Base-by-base conservation (phyloP, 2,888 invertebrate genomes). In the Hecatera dysodea region DNA sequence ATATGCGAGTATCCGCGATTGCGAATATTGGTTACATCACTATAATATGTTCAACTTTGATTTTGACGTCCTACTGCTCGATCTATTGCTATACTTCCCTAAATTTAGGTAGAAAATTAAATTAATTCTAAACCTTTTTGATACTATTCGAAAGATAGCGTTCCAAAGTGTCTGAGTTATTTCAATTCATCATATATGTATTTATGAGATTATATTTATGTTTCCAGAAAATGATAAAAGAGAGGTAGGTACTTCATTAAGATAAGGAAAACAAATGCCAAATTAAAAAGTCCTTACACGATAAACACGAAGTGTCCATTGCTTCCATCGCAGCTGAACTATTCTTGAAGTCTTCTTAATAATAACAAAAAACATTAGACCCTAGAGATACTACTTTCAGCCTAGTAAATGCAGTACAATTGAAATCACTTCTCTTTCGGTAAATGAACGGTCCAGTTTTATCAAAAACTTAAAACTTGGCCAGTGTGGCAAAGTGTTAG, bases 381-480 rank as follows among this genome's bases (percentile, higher is more conserved):
- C 29, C 33, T 11, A 27, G 42, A 67, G 68, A 72, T 8, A 62
- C 64, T 65, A 71, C 63, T 55, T 52, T 27, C 17, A 75, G 77
- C 27, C 50, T 72, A 75, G 65, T 67, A 75, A 73, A 65, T 59
- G 71, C 72, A 57, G 71, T 75, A 75, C n/a, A n/a, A n/a, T n/a
- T n/a, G n/a, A n/a, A n/a, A n/a, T 77, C 84, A 88, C 83, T 67
- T 76, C 85, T 86, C 86, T 79, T 78, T 66, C 63, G 57, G 57
- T 70, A 36, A 15, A 22, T 67, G 72, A 81, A 85, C 83, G 89
- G 87, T 87, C 75, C 84, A 79, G 88, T 87, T 82, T 81, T 75
- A 77, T 80, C 85, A 90, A 93, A 93, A 92, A 92, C 92, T 92
- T 90, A 92, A n/a, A 27, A 75, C 66, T 44, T 66, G 17, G 27